Percentiles rank a stretch among this genome's conserved stretches.
These are phyloP conservation scores for Busseola fusca DNA, from an alignment of 2,888 invertebrate species.

Conservation along the genomic window DNA sequence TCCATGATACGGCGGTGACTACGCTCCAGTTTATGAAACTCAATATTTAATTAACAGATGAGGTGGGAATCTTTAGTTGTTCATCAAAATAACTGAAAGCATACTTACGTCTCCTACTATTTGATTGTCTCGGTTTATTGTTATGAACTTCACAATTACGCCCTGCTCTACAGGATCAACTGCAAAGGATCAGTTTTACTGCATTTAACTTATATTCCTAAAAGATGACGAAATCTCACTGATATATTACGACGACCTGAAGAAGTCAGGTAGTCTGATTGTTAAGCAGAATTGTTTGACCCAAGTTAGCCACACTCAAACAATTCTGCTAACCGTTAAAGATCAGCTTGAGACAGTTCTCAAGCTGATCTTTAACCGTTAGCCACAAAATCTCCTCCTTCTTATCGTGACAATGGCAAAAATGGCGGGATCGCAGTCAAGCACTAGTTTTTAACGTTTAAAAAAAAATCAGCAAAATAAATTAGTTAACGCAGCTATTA, in stretches of 20 bases:
- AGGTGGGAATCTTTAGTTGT: neutral
- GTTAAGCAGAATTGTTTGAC: neutral
- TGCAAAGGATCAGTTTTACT: conserved; percentile 62
- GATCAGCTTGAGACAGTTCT: too few species aligned
- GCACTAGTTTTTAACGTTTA: too few species aligned
- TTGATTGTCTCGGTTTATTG: conserved; percentile 81
- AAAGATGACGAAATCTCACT: neutral
- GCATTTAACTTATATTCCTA: neutral
- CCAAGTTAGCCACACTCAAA: too few species aligned
- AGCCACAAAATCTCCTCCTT: neutral
- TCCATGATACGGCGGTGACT: neutral
- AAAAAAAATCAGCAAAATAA: neutral
- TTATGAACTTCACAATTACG: conserved; percentile 79
- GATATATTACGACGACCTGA: neutral
- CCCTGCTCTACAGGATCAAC: conserved; percentile 83
- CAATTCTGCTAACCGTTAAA: too few species aligned
- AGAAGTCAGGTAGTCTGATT: neutral
- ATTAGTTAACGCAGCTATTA: neutral
- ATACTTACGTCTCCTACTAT: conserved; percentile 82
- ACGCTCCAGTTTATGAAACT: neutral
- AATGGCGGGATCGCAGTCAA: too few species aligned
- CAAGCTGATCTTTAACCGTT: neutral
- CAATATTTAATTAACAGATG: neutral
- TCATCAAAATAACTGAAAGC: neutral
- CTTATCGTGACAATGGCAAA: neutral